These are phyloP conservation scores for Platalea minor DNA, from an alignment of 2,797 vertebrate species.

Conservation along the genomic window DNA sequence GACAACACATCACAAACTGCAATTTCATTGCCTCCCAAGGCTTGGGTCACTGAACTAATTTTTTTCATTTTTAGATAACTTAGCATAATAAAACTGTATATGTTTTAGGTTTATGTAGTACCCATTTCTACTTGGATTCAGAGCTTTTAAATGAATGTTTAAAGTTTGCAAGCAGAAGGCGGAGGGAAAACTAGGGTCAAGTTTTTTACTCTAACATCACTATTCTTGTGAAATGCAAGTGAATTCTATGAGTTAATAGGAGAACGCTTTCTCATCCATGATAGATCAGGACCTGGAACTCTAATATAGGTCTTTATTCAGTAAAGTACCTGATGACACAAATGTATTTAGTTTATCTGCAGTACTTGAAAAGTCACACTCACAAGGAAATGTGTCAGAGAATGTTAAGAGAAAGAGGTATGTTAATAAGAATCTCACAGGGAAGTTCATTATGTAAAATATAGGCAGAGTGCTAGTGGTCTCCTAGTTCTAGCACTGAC, in stretches of 20 bases:
- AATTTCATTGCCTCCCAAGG: background rate
- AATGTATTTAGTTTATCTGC: background rate
- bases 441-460: background rate
- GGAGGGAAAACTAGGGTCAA: background rate
- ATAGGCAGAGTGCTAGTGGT: background rate
- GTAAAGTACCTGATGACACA: background rate
- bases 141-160: background rate
- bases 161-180: background rate
- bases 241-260: background rate
- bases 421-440: background rate
- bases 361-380: background rate
- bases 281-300: background rate
- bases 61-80: background rate
- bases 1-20: background rate
- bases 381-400: background rate
- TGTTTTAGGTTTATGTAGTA: background rate
- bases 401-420: background rate
- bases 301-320: background rate
- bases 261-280: background rate
- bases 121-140: background rate
- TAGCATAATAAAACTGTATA: background rate
- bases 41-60: background rate
- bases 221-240: background rate
- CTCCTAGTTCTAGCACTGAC: background rate
- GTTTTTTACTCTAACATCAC: background rate